Evolutionary conservation across 1,140 invertebrate genomes (phyloP).

Genomic region (Drosophila yakuba): DNA sequence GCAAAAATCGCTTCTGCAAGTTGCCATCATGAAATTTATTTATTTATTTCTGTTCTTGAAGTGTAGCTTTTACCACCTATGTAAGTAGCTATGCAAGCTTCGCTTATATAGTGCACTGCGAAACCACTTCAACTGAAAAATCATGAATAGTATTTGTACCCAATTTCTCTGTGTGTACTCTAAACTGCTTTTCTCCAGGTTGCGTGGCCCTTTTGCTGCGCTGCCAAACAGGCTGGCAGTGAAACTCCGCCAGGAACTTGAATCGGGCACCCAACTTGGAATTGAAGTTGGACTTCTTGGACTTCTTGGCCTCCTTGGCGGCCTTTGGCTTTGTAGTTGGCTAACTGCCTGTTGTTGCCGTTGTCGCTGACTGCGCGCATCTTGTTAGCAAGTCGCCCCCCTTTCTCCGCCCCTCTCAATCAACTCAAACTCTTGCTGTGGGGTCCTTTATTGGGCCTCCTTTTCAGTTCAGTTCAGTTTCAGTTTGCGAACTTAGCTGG

Average conservation of each 20-base stretch:
- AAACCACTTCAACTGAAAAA: too few species aligned
- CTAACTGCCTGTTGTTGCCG: conserved; percentile 52
- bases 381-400: conserved; percentile 73
- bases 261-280: conserved; percentile 7
- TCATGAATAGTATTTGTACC: too few species aligned
- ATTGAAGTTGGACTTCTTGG: conserved; percentile 13
- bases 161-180: conserved; percentile 1
- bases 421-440: conserved; percentile 17
- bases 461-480: not conserved
- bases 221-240: conserved; percentile 37
- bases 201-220: conserved; percentile 55
- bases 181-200: conserved; percentile 25
- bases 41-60: too few species aligned
- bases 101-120: too few species aligned
- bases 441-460: conserved; percentile 21
- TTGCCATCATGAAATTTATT: too few species aligned
- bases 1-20: not conserved
- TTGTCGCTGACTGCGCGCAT: conserved; percentile 66
- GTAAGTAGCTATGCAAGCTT: too few species aligned
- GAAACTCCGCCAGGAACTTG: conserved; percentile 11
- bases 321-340: conserved; percentile 64
- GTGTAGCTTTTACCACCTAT: too few species aligned
- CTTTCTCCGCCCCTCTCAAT: not conserved
- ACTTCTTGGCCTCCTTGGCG: conserved; percentile 42
- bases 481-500: not conserved